Conservation (phyloP, 2,888 invertebrate species). For the Rhogogaster chlorosoma region DNA sequence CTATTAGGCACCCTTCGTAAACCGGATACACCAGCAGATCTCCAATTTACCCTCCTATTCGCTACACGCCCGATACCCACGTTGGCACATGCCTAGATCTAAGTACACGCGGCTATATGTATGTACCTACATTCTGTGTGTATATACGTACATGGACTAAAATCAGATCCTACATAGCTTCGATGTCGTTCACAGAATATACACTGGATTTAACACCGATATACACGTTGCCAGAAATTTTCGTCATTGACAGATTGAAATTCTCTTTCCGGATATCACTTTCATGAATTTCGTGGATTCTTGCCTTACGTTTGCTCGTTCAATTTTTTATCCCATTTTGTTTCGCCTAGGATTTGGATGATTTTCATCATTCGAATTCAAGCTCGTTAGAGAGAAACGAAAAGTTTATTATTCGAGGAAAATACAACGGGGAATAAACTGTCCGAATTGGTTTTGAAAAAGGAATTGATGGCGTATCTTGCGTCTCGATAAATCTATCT, state of each 20-base stretch:
- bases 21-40: slow-evolving; percentile 36
- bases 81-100: slow-evolving; percentile 3
- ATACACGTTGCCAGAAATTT: not conserved
- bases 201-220: slow-evolving; percentile 11
- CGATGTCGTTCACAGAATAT: slow-evolving; percentile 13
- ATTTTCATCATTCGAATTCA: not conserved
- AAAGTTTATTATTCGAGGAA: not conserved
- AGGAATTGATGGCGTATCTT: not conserved
- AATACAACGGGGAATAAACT: not conserved
- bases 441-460: not conserved
- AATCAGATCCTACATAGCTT: slow-evolving; percentile 23
- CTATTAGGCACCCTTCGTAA: slow-evolving; percentile 22
- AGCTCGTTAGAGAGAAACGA: not conserved
- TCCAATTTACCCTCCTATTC: slow-evolving; percentile 21
- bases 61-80: slow-evolving; percentile 26
- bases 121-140: not conserved
- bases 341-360: not conserved
- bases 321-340: not conserved
- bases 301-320: not conserved
- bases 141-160: slow-evolving; percentile 9
- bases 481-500: not conserved
- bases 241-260: slow-evolving; percentile 15
- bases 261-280: not conserved
- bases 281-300: not conserved
- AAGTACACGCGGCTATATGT: not conserved